Percentiles rank a stretch among this genome's conserved stretches.
phyloP scores from a whole-genome alignment of 2,888 invertebrate genomes.

The Oscheius sp. region DNA sequence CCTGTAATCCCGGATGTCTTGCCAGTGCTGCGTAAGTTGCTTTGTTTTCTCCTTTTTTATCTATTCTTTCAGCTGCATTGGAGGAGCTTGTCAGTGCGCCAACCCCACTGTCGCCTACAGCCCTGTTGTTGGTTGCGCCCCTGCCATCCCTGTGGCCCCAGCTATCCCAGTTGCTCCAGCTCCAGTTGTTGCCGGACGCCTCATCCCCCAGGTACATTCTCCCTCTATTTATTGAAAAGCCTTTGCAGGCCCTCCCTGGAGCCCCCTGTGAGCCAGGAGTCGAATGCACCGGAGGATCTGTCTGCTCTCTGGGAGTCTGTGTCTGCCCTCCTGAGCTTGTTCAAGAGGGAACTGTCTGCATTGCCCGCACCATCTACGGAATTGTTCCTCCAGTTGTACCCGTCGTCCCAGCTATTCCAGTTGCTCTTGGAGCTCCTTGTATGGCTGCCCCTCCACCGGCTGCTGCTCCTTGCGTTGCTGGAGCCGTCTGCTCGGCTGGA shows the following conservation, averaged over 20 bases:
- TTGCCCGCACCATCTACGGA: constrained; percentile 67
- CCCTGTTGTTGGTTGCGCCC: constrained; percentile 51
- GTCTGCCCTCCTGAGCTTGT: constrained; percentile 69
- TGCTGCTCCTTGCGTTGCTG: constrained; percentile 51
- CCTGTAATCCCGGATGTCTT: constrained; percentile 51
- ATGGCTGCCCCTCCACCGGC: constrained; percentile 39
- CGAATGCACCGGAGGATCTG: constrained; percentile 69
- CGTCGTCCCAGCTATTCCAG: constrained; percentile 44
- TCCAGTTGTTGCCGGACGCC: constrained; percentile 65
- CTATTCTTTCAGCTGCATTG: constrained; percentile 48
- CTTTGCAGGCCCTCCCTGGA: constrained; percentile 51
- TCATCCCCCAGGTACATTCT: constrained; percentile 62
- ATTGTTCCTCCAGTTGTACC: constrained; percentile 60
- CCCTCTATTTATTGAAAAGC: not conserved
- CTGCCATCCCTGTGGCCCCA: constrained; percentile 36
- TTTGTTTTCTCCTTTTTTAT: not conserved
- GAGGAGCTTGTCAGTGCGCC: constrained; percentile 61
- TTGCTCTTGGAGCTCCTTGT: constrained; percentile 57
- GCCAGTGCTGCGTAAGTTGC: constrained; percentile 46
- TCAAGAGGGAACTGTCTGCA: constrained; percentile 69
- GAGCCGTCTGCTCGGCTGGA: constrained; percentile 59
- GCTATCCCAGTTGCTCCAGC: constrained; percentile 44
- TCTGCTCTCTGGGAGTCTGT: constrained; percentile 69
- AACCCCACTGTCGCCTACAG: constrained; percentile 58
- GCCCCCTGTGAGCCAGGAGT: constrained; percentile 67